Percentiles rank a stretch among this genome's conserved stretches.
Conservation (phyloP, 2,888 invertebrate species). For the Salticus scenicus region DNA sequence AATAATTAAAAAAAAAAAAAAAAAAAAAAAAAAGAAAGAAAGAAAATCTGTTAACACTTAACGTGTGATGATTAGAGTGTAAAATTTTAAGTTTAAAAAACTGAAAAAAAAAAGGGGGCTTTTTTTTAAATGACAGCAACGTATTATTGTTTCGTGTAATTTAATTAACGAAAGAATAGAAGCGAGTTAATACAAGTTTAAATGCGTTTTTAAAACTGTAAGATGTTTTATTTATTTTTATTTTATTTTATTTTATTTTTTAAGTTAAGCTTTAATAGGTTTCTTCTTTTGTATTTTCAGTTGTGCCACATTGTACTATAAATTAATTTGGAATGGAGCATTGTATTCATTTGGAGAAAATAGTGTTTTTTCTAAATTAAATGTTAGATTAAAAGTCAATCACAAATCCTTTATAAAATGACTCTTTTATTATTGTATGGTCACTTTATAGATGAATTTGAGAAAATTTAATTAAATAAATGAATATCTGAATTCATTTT, state of each 20-base stretch:
- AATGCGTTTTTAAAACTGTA: background rate
- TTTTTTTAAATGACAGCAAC: constrained; percentile 48
- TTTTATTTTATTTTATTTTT: too few relatives aligned
- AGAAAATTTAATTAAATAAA: too few relatives aligned
- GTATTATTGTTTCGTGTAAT: constrained; percentile 50
- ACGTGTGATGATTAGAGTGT: background rate
- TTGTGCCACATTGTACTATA: background rate
- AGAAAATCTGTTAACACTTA: too few relatives aligned
- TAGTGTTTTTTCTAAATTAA: background rate
- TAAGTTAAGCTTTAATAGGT: too few relatives aligned
- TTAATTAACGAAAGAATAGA: constrained; percentile 54
- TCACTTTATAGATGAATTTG: too few relatives aligned
- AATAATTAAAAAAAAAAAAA: too few relatives aligned
- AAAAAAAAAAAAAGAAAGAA: too few relatives aligned
- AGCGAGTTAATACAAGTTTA: constrained; percentile 31
- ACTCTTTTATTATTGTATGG: too few relatives aligned
- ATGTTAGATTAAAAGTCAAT: background rate
- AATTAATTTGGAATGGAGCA: background rate
- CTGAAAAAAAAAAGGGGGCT: constrained; percentile 30
- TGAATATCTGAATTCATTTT: too few relatives aligned
- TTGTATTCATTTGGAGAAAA: background rate
- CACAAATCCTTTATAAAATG: too few relatives aligned
- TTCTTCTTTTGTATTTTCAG: background rate
- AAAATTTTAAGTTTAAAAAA: constrained; percentile 58
- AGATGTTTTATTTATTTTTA: background rate